phyloP scores from a whole-genome alignment of 2,888 invertebrate species.

The Aleiodes testaceus region DNA sequence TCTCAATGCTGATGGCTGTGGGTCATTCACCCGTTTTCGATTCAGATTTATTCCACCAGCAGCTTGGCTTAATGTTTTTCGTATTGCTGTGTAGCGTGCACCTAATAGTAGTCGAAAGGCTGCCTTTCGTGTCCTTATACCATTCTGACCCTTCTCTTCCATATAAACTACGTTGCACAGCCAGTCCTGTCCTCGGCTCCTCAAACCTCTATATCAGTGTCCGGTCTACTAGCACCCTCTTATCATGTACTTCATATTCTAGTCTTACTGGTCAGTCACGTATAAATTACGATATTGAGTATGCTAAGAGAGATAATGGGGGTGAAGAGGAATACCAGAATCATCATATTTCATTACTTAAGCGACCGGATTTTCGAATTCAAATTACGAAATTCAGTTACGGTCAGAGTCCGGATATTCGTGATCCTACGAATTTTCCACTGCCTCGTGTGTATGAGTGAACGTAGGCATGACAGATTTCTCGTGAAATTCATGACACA shows the following conservation, averaged over 20 bases:
- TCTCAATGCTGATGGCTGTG: slow-evolving; percentile 26
- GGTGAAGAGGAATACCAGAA: too few relatives aligned
- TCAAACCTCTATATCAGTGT: slow-evolving; percentile 8
- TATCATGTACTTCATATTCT: background rate
- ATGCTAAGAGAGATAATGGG: too few relatives aligned
- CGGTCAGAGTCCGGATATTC: too few relatives aligned
- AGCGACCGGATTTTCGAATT: too few relatives aligned
- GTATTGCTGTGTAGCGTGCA: slow-evolving; percentile 61
- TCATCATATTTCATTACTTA: too few relatives aligned
- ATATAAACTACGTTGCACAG: background rate
- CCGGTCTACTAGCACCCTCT: slow-evolving; percentile 5
- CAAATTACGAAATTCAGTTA: too few relatives aligned
- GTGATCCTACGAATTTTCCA: too few relatives aligned
- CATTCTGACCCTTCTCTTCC: slow-evolving; percentile 48
- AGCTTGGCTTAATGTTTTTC: slow-evolving; percentile 57
- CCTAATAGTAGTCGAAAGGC: slow-evolving; percentile 53
- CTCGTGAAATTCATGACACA: too few relatives aligned
- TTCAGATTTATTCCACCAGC: slow-evolving; percentile 50
- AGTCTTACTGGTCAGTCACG: background rate
- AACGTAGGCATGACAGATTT: too few relatives aligned
- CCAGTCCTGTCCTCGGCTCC: slow-evolving; percentile 34
- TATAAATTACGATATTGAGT: too few relatives aligned
- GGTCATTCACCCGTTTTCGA: slow-evolving; percentile 49
- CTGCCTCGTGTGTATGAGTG: too few relatives aligned
- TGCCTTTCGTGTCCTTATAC: slow-evolving; percentile 54